Percentiles rank a stretch among this genome's conserved stretches.
Conservation (phyloP, 2,797 vertebrate species). For the Gambusia yucatana region DNA sequence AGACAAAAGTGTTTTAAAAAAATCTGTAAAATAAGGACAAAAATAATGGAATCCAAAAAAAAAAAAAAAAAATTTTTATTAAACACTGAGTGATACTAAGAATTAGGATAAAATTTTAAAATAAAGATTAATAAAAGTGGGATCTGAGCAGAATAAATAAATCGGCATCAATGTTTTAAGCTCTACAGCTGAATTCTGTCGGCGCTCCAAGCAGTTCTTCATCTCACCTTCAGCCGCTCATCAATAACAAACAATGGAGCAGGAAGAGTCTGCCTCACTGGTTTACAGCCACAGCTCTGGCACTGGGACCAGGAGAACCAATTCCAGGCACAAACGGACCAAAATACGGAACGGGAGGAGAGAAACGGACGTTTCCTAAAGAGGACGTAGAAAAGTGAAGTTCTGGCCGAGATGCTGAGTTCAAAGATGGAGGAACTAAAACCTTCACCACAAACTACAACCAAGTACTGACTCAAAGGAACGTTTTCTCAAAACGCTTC, state of each 20-base stretch:
- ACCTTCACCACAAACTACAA: neutral
- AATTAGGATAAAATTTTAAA: neutral
- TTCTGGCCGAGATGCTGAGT: neutral
- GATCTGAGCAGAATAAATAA: neutral
- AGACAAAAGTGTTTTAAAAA: neutral
- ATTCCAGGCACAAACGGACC: neutral
- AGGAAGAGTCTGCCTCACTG: neutral
- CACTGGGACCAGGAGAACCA: neutral
- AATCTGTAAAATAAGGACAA: neutral
- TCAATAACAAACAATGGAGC: neutral
- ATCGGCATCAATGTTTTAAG: neutral
- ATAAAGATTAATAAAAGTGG: neutral
- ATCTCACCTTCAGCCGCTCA: neutral
- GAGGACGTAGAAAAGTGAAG: neutral
- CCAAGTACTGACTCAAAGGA: neutral
- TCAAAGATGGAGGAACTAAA: neutral
- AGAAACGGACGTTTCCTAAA: neutral
- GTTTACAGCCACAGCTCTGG: neutral
- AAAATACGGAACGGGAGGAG: neutral
- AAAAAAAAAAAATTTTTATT: neutral
- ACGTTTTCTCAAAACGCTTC: neutral
- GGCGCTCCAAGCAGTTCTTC: neutral
- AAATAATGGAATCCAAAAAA: neutral
- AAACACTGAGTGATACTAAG: neutral
- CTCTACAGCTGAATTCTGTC: neutral